These are phyloP conservation scores for Mungos mungo DNA, from an alignment of 2,113 vertebrate species.

Conservation along the genomic window DNA sequence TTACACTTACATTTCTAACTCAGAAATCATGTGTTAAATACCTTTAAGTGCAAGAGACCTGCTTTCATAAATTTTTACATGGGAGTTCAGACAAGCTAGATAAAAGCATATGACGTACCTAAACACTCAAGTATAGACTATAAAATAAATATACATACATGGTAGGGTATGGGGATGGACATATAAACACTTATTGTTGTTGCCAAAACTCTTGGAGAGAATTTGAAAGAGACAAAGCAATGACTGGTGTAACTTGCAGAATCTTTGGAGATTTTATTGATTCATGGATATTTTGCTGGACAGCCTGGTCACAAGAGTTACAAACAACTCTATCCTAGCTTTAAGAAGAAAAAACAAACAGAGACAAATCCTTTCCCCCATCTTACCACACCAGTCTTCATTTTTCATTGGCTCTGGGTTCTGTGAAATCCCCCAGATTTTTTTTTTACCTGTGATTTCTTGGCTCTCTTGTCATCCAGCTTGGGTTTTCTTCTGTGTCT, in stretches of 20 bases:
- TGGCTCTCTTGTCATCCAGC: not conserved
- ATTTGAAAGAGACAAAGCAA: not conserved
- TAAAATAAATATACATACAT: not conserved
- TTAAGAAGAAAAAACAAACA: not conserved
- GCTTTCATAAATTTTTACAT: not conserved
- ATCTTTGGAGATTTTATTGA: not conserved
- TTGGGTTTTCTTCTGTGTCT: slow-evolving; percentile 30
- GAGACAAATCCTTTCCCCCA: not conserved
- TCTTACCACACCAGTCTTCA: not conserved
- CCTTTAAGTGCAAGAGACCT: not conserved
- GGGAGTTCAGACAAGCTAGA: not conserved
- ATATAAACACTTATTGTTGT: not conserved
- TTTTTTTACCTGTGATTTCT: slow-evolving; percentile 36
- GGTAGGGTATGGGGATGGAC: too few relatives aligned
- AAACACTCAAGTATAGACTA: not conserved
- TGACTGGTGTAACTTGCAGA: not conserved
- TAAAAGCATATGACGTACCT: not conserved
- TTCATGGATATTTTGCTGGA: not conserved
- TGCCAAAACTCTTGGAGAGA: not conserved
- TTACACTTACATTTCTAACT: not conserved
- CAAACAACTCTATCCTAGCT: not conserved
- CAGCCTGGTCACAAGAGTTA: not conserved
- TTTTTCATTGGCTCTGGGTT: not conserved
- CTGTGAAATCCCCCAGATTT: not conserved
- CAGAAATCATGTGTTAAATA: not conserved